phyloP scores from a whole-genome alignment of 2,888 invertebrate genomes.

The Eupithecia exiguata region DNA sequence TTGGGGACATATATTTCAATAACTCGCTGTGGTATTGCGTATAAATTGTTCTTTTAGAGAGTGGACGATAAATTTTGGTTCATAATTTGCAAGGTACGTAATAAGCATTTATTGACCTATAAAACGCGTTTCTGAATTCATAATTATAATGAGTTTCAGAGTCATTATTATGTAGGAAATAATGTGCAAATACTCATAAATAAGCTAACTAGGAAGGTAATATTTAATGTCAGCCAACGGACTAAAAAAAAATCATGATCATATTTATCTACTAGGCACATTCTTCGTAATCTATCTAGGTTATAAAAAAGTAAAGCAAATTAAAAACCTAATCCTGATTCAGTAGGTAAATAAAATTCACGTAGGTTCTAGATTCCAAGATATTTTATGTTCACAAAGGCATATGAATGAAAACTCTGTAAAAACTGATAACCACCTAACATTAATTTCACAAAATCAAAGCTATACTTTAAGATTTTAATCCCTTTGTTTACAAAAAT shows the following conservation, averaged over 20 bases:
- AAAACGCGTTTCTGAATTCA: constrained; percentile 28
- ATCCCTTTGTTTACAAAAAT: too few relatives aligned
- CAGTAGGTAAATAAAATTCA: background rate
- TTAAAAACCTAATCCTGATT: background rate
- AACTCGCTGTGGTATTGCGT: constrained; percentile 70
- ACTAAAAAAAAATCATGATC: background rate
- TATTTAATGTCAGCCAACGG: too few relatives aligned
- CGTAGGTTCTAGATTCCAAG: too few relatives aligned
- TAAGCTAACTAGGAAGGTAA: background rate
- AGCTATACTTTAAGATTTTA: too few relatives aligned
- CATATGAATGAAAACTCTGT: too few relatives aligned
- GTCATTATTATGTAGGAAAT: constrained; percentile 19
- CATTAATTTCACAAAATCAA: too few relatives aligned
- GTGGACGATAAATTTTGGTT: constrained; percentile 71
- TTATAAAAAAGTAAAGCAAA: too few relatives aligned
- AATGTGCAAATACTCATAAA: background rate
- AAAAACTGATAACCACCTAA: too few relatives aligned
- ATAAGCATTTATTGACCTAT: constrained; percentile 50
- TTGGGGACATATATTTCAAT: constrained; percentile 80
- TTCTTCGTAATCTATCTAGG: too few relatives aligned
- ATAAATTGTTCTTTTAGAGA: constrained; percentile 77
- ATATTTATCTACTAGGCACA: background rate
- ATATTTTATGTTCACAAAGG: too few relatives aligned
- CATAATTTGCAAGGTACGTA: constrained; percentile 64
- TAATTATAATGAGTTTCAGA: constrained; percentile 27